A percentile compares a stretch with the other conserved stretches of the same genome.
Conservation (phyloP, 2,113 vertebrate genomes). For the Cebus imitator region DNA sequence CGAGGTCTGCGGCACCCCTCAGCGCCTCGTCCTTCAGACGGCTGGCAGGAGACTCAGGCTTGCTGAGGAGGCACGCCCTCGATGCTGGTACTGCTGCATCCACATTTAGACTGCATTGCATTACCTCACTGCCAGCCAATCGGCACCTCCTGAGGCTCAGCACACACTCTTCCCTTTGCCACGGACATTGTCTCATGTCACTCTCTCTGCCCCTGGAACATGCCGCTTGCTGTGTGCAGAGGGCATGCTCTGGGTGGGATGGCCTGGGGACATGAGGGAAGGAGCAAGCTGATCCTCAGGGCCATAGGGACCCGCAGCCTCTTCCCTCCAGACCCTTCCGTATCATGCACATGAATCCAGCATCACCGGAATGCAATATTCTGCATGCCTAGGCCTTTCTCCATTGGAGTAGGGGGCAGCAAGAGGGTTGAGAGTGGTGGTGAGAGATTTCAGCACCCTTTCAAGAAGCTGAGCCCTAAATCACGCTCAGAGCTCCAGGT, state of each 20-base stretch:
- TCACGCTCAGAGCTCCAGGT: neutral
- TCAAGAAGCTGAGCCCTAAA: neutral
- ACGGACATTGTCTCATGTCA: slow-evolving; percentile 39
- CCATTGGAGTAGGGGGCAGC: no score
- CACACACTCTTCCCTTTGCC: slow-evolving; percentile 59
- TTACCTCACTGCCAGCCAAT: slow-evolving; percentile 85
- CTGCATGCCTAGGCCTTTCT: neutral
- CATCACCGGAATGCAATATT: neutral
- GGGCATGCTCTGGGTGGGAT: neutral
- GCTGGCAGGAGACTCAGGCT: slow-evolving; percentile 30
- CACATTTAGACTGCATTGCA: slow-evolving; percentile 71
- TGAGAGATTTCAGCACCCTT: neutral
- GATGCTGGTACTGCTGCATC: slow-evolving; percentile 53
- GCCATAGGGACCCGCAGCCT: neutral
- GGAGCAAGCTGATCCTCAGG: neutral
- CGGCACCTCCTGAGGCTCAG: slow-evolving; percentile 46
- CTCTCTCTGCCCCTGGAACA: neutral
- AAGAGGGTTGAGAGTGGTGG: neutral
- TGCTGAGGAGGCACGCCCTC: neutral
- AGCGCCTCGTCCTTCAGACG: slow-evolving; percentile 41
- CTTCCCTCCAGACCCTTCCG: neutral
- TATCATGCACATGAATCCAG: accelerated
- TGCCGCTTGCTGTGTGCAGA: neutral
- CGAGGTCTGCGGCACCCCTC: neutral
- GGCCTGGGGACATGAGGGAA: accelerated